Base-by-base conservation (phyloP, 2,888 invertebrate genomes). In the Eulithis testata region DNA sequence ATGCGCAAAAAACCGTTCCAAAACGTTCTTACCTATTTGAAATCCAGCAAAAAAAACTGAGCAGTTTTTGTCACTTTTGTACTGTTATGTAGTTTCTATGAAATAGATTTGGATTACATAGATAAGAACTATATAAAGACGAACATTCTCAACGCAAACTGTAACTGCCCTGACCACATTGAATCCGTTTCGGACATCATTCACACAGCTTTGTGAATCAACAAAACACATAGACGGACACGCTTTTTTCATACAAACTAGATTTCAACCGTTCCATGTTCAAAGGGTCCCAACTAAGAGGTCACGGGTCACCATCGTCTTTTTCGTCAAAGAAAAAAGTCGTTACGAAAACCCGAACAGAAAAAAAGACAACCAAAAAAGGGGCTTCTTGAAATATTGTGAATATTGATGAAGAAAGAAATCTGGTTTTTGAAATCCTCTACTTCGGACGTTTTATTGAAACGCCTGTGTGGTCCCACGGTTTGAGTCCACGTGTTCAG, bases 401-500 rank as follows among this genome's bases (percentile, higher is more conserved):
- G 93, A 92, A 93, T 93, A 93, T 93, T 92, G 92, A 93, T 93
- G 91, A 90, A 91, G 91, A 91, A 92, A 86, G 83, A 76, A 89
- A 91, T 91, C 93, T 87, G 89, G 93, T 93, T 92, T 88, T 87
- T 66, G 83, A 81, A 88, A 87, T 87, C 82, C 83, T 78, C 78
- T 81, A 79, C 76, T 78, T 81, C 80, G 75, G 74, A 73, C 77
- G 81, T 81, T 53, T 83, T 77, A 83, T 88, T 84, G 81, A 82
- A 55, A 74, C 73, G 73, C 84, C 79, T 86, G 89, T 89, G 90
- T 90, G 91, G 91, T 92, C 92, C 83, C 92, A 91, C 91, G 91
- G 89, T 87, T 76, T 61, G 52, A 40, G 74, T 77, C 77, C 88
- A 89, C 87, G 88, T 88, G 87, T 83, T 81, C 66, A 21, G 59